A percentile compares a stretch with the other conserved stretches of the same genome.
These are phyloP conservation scores for Xestoiulus laeticollis DNA, from an alignment of 2,888 invertebrate genomes.

Conservation along the genomic window DNA sequence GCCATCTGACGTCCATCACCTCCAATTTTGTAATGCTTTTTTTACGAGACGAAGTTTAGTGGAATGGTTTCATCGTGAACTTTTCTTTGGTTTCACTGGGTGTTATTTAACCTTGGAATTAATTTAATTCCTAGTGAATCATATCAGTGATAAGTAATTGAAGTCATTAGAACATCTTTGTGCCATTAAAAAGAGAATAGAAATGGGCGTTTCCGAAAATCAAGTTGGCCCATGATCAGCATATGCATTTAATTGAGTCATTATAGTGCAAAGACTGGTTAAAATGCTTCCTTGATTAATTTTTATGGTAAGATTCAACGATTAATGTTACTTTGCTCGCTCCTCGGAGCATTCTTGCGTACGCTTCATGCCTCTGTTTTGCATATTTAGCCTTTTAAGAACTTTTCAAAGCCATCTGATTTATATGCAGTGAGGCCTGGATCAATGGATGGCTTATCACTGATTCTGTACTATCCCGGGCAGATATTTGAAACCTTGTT, in stretches of 20 bases:
- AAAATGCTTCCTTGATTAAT: constrained; percentile 27
- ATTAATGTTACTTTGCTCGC: not conserved
- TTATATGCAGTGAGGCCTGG: not conserved
- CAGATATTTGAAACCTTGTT: too few relatives aligned
- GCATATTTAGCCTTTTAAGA: not conserved
- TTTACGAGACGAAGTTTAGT: not conserved
- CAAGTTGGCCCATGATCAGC: not conserved
- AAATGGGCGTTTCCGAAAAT: constrained; percentile 35
- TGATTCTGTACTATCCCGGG: not conserved
- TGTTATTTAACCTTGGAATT: not conserved
- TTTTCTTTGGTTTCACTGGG: not conserved
- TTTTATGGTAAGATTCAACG: not conserved
- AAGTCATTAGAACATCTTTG: constrained; percentile 39
- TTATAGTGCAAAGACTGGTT: not conserved
- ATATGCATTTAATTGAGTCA: constrained; percentile 39
- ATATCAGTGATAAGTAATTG: constrained; percentile 39
- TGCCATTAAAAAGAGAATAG: constrained; percentile 20
- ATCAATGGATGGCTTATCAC: not conserved
- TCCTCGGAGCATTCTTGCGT: not conserved
- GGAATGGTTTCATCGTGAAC: not conserved
- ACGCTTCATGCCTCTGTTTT: not conserved
- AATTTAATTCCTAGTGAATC: constrained; percentile 12
- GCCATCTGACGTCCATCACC: not conserved
- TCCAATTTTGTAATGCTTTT: not conserved
- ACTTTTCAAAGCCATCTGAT: not conserved